Conservation (phyloP, 2,797 vertebrate species). For the Loris lydekkerianus region DNA sequence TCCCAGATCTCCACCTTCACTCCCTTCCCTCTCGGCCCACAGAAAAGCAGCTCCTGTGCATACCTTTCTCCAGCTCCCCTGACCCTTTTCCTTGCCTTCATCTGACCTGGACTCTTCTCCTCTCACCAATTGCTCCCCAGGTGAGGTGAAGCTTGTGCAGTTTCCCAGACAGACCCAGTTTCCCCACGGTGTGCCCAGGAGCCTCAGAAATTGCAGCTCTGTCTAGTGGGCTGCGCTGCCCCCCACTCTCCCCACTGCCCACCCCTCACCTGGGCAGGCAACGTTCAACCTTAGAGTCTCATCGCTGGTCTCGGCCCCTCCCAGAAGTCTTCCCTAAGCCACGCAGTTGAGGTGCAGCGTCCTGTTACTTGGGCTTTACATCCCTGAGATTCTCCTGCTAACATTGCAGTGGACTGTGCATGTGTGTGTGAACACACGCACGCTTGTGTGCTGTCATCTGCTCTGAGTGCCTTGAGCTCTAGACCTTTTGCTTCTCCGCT, state of each 20-base stretch:
- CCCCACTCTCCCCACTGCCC: rapidly evolving
- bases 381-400: background rate
- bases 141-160: rapidly evolving
- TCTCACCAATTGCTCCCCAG: background rate
- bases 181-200: rapidly evolving
- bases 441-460: background rate
- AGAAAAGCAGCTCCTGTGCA: background rate
- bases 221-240: background rate
- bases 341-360: background rate
- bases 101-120: background rate
- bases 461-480: background rate
- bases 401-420: too few species aligned
- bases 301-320: background rate
- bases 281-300: background rate
- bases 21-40: background rate
- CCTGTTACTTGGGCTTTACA: background rate
- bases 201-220: background rate
- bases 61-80: background rate
- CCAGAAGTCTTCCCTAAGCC: background rate
- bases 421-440: background rate
- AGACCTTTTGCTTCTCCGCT: background rate
- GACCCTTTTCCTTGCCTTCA: too few species aligned
- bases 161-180: background rate
- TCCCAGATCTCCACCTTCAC: background rate
- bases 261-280: background rate